Evolutionary conservation across 1,140 invertebrate species (phyloP), one percentile per base, ranked within the genome.

Genomic region (Acromyrmex echinatior): DNA sequence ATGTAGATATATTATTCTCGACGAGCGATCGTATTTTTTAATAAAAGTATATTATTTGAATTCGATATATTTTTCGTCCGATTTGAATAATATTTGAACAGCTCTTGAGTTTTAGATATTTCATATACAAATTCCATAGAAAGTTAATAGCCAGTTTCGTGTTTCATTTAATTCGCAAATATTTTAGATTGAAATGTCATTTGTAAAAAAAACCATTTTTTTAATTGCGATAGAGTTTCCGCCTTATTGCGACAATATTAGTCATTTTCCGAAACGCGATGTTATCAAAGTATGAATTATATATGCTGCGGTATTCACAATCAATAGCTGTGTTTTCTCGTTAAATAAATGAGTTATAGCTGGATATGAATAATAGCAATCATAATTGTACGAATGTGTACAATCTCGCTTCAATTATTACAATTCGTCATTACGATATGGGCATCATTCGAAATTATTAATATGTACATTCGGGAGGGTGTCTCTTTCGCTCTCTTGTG

Each of bases 11-110:
- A 16, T 31, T 25, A 21, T 74, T 84, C 39, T 18, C 49, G 3
- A 4, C 25, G 4, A 84, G 25, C 28, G 7, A 28, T 62, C 25
- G 18, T 74, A 60, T 74, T 73, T 82, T 25, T 28, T 73, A 28
- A 73, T 60, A 62, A 76, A 71, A 73, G 5, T 28, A 73, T 35
- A 28, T 84, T 76, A 81, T 76, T 49, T 35, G 7, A 49, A 74
- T 18, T 35, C 7, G 18, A 56, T 31, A 49, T 1, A 25, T 74
- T 74, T 84, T 62, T 84, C 39, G 14, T 51, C 12, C 70, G 68
- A 74, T 39, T 71, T 63, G 70, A 14, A 76, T 63, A 84, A 84
- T 84, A 84, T 84, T 84, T 76, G 25, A 62, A 76, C 39, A 62
- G 25, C 53, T 62, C 18, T 74, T 39, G 80, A 21, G 53, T 74